Conservation (phyloP, 2,113 vertebrate genomes). For the Sylvia atricapilla region DNA sequence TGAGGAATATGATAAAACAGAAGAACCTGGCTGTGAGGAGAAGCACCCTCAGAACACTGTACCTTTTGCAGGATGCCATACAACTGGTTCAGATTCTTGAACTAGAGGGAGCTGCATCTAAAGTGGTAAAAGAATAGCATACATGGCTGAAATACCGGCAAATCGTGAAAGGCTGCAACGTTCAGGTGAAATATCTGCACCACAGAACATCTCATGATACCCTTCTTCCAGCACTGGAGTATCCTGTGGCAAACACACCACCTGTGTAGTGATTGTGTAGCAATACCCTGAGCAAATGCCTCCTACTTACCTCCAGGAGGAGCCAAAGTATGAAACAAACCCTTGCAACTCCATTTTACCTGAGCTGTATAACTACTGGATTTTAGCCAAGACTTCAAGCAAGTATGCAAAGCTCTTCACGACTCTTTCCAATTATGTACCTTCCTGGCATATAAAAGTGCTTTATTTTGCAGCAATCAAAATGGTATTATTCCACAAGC, state of each 20-base stretch:
- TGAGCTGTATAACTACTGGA: background rate
- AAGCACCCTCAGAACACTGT: background rate
- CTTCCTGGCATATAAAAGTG: background rate
- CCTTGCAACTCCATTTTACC: background rate
- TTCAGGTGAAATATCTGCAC: background rate
- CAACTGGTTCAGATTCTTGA: background rate
- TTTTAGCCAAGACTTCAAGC: background rate
- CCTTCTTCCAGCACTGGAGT: background rate
- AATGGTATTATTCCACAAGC: background rate
- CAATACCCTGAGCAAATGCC: background rate
- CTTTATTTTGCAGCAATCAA: slow-evolving; percentile 53
- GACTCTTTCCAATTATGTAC: background rate
- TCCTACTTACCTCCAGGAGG: slow-evolving; percentile 13
- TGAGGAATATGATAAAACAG: background rate
- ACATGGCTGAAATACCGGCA: background rate
- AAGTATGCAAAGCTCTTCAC: background rate
- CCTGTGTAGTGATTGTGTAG: fast-evolving
- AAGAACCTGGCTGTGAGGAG: background rate
- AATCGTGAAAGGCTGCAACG: background rate
- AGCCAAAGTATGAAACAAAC: background rate
- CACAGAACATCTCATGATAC: background rate
- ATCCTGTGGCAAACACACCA: background rate
- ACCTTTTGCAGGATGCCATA: background rate
- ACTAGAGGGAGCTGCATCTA: background rate
- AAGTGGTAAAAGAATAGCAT: background rate